Percentiles rank a stretch among this genome's conserved stretches.
Evolutionary conservation across 2,797 vertebrate genomes (phyloP).

Genomic region (Glyptemys insculpta): DNA sequence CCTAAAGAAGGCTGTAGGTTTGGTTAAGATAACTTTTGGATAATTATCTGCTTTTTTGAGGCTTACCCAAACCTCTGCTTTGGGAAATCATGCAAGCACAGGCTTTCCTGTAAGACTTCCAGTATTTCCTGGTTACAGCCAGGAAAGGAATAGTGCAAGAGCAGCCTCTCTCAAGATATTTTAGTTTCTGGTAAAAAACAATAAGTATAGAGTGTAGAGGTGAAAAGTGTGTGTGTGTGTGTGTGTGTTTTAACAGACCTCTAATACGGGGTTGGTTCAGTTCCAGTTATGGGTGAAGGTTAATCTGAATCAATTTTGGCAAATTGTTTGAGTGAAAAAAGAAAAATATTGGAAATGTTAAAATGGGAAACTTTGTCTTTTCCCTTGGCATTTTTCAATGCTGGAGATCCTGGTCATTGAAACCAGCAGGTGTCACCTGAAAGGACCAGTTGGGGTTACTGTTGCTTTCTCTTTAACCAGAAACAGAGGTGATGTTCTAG

Average conservation of each 20-base stretch:
- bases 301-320: background rate
- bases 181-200: background rate
- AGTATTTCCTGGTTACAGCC: background rate
- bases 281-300: background rate
- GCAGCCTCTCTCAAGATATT: background rate
- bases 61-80: constrained; percentile 2
- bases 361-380: background rate
- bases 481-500: background rate
- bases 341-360: background rate
- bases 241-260: background rate
- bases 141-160: background rate
- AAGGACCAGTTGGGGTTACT: background rate
- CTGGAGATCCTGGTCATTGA: background rate
- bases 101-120: constrained; percentile 35
- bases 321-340: background rate
- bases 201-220: background rate
- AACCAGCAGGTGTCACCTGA: background rate
- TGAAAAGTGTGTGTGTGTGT: background rate
- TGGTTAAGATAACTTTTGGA: background rate
- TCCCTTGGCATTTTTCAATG: background rate
- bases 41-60: background rate
- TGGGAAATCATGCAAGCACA: background rate
- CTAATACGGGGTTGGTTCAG: background rate
- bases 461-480: background rate
- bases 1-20: background rate